A percentile compares a stretch with the other conserved stretches of the same genome.
phyloP scores from a whole-genome alignment of 2,888 invertebrate species.

The Periphyllus acericola region DNA sequence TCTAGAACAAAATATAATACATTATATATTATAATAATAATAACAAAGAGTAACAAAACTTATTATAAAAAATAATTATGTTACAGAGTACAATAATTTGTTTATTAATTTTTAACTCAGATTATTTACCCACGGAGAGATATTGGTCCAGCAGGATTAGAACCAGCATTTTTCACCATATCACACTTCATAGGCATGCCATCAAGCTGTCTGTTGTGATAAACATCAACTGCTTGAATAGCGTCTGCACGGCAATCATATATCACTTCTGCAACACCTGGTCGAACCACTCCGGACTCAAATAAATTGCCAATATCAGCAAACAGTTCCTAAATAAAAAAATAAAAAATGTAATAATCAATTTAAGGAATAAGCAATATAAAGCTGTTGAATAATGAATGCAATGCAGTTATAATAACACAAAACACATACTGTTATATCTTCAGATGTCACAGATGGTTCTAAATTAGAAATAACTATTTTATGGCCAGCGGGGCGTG shows the following conservation, averaged over 20 bases:
- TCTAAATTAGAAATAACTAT: conserved; percentile 93
- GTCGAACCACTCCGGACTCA: conserved; percentile 84
- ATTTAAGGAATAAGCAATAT: not conserved
- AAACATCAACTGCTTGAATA: conserved; percentile 88
- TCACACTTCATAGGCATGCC: conserved; percentile 94
- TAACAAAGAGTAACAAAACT: not conserved
- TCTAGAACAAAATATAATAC: conserved; percentile 33
- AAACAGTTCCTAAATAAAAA: conserved; percentile 80
- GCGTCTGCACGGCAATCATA: conserved; percentile 88
- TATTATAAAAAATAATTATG: too few species aligned
- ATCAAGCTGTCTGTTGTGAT: conserved; percentile 92
- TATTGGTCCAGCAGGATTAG: conserved; percentile 11
- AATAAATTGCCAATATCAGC: conserved; percentile 90
- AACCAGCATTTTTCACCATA: conserved; percentile 72
- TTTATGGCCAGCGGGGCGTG: conserved; percentile 75
- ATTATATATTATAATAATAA: not conserved
- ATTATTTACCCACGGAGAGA: conserved; percentile 47
- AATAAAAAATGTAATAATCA: conserved; percentile 11
- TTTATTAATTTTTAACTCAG: not conserved
- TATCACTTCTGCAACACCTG: conserved; percentile 91
- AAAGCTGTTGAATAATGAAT: not conserved
- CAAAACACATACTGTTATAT: conserved; percentile 77
- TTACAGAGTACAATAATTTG: not conserved
- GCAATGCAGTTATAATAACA: not conserved
- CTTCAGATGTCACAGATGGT: conserved; percentile 85